Conservation (phyloP, 1,140 invertebrate genomes). For the Spodoptera frugiperda region DNA sequence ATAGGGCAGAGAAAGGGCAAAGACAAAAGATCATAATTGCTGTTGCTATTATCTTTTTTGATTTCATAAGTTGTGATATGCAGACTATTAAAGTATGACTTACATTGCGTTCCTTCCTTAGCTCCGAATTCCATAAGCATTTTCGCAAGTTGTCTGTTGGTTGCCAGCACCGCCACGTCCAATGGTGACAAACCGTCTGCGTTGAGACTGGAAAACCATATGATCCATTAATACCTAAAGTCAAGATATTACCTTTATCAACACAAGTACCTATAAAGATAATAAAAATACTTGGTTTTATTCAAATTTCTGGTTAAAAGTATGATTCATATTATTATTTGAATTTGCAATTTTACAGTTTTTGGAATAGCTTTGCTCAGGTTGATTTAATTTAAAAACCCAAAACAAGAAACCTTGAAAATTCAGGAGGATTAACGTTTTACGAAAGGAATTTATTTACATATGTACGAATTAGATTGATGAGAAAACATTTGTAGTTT, state of each 20-base stretch:
- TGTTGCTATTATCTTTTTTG: too few species aligned
- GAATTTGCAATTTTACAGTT: too few species aligned
- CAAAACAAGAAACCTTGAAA: too few species aligned
- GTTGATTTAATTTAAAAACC: too few species aligned
- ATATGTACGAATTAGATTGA: neutral
- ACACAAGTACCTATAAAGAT: neutral
- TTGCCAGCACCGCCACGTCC: conserved; percentile 96
- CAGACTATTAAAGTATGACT: conserved; percentile 78
- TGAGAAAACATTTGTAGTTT: neutral
- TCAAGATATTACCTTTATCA: neutral
- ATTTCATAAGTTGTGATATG: too few species aligned
- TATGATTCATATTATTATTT: too few species aligned
- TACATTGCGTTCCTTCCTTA: conserved; percentile 95
- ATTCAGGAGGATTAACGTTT: neutral
- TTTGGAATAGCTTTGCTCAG: too few species aligned
- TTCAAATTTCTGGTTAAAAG: too few species aligned
- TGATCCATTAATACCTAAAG: neutral
- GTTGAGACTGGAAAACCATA: conserved; percentile 89
- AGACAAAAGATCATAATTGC: too few species aligned
- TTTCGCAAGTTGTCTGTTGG: conserved; percentile 94
- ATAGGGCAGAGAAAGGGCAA: too few species aligned
- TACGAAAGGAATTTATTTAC: neutral
- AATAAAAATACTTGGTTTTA: neutral
- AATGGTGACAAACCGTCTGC: conserved; percentile 95
- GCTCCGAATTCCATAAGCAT: conserved; percentile 96